A percentile compares a stretch with the other conserved stretches of the same genome.
These are phyloP conservation scores for Eutolmus rufibarbis DNA, from an alignment of 2,888 invertebrate species.

Conservation along the genomic window DNA sequence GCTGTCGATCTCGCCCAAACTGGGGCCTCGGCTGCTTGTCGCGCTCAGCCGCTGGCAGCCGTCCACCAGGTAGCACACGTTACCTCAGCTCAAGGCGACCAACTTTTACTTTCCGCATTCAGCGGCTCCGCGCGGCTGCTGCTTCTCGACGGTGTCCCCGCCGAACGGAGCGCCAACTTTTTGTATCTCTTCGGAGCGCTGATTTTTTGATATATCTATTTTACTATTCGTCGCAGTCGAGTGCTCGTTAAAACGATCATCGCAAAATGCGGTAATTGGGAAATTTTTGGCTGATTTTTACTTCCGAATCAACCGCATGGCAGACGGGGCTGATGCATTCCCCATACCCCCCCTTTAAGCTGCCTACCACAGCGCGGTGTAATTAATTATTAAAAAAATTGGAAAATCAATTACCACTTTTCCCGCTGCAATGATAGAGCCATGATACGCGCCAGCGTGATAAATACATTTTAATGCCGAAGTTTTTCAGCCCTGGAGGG, in stretches of 20 bases:
- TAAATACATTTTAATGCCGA: not conserved
- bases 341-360: not conserved
- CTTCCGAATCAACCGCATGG: not conserved
- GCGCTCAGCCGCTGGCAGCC: not conserved
- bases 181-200: not conserved
- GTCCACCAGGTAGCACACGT: not conserved
- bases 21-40: not conserved
- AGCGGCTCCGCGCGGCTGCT: not conserved
- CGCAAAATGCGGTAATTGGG: not conserved
- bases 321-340: not conserved
- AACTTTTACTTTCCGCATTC: slow-evolving; percentile 43
- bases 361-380: not conserved
- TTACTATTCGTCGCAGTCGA: not conserved
- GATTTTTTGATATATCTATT: not conserved
- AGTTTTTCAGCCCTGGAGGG: not conserved
- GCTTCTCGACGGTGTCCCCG: not conserved
- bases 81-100: slow-evolving; percentile 25
- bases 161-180: not conserved
- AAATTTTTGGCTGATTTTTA: not conserved
- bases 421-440: not conserved
- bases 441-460: not conserved
- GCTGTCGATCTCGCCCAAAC: not conserved
- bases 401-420: not conserved
- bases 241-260: not conserved
- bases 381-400: not conserved